phyloP scores from a whole-genome alignment of 2,797 vertebrate species.

The Agapornis canus region DNA sequence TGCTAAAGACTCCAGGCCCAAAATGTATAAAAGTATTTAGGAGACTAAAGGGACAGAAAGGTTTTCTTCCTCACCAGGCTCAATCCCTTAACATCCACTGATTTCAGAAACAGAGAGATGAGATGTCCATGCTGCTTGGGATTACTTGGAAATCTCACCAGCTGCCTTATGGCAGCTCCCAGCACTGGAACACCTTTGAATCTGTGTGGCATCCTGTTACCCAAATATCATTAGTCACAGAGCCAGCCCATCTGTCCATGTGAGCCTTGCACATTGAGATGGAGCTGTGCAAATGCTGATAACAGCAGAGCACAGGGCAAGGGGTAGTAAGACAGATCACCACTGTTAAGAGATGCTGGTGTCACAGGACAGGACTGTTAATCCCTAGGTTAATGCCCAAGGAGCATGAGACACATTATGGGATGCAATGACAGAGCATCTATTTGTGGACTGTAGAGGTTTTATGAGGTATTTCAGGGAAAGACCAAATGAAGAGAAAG shows the following conservation, averaged over 20 bases:
- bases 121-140: rapidly evolving
- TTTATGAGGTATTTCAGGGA: rapidly evolving
- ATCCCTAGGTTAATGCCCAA: background rate
- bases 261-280: background rate
- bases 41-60: background rate
- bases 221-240: background rate
- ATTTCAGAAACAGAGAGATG: background rate
- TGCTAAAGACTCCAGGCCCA: background rate
- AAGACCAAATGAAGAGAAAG: background rate
- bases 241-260: rapidly evolving
- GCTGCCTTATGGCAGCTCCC: background rate
- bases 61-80: background rate
- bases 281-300: rapidly evolving
- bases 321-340: background rate
- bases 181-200: background rate
- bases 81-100: background rate
- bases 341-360: background rate
- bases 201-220: background rate
- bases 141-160: background rate
- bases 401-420: rapidly evolving
- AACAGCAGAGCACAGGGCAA: background rate
- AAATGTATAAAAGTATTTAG: background rate
- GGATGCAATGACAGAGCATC: background rate
- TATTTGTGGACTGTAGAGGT: background rate
- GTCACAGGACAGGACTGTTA: background rate